phyloP scores from a whole-genome alignment of 2,888 invertebrate species.

The Onthophagus sagittarius region DNA sequence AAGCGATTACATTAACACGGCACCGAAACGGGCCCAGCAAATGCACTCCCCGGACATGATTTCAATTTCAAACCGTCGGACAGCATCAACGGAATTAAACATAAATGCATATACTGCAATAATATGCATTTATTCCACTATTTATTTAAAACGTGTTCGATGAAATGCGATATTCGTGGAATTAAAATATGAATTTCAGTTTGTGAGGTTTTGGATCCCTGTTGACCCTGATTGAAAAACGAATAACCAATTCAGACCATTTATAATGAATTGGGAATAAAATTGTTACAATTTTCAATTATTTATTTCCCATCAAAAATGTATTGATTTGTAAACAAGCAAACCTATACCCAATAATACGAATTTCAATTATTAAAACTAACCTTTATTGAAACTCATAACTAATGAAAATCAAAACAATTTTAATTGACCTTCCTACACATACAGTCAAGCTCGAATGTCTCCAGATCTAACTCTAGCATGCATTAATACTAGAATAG shows the following conservation, averaged over 20 bases:
- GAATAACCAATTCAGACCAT: background rate
- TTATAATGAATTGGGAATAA: background rate
- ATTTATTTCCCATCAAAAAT: too few relatives aligned
- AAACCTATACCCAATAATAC: too few relatives aligned
- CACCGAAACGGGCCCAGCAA: slow-evolving; percentile 25
- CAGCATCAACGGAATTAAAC: slow-evolving; percentile 19
- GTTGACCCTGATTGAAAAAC: background rate
- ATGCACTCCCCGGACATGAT: slow-evolving; percentile 29
- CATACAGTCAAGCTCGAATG: too few relatives aligned
- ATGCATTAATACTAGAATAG: too few relatives aligned
- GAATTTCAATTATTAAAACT: too few relatives aligned
- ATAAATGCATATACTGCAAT: slow-evolving; percentile 26
- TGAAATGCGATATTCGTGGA: slow-evolving; percentile 31
- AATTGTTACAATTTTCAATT: background rate
- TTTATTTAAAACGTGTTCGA: slow-evolving; percentile 31
- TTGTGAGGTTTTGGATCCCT: background rate
- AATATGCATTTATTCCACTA: slow-evolving; percentile 31
- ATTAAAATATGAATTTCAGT: slow-evolving; percentile 29
- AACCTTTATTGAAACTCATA: too few relatives aligned
- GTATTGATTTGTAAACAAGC: too few relatives aligned
- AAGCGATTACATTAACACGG: slow-evolving; percentile 33
- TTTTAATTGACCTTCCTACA: too few relatives aligned
- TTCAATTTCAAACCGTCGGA: slow-evolving; percentile 18
- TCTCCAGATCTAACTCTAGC: too few relatives aligned
- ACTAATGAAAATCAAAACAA: too few relatives aligned